phyloP scores from a whole-genome alignment of 2,797 vertebrate genomes.

The Neosalanx taihuensis region DNA sequence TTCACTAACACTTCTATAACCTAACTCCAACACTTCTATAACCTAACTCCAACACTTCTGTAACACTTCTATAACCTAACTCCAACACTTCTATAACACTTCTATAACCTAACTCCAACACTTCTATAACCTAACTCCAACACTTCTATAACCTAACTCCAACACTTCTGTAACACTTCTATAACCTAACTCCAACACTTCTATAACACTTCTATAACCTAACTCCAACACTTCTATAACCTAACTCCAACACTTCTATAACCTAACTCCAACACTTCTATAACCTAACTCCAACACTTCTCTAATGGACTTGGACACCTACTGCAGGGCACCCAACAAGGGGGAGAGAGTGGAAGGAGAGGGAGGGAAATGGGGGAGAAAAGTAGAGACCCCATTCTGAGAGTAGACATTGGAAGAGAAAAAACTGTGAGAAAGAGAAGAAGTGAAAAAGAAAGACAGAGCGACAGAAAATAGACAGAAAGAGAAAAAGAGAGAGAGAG shows the following conservation, averaged over 20 bases:
- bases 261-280: neutral
- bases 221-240: neutral
- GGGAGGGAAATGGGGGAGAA: neutral
- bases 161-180: too few species aligned
- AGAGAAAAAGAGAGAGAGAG: neutral
- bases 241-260: neutral
- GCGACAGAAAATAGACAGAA: neutral
- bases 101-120: too few species aligned
- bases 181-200: too few species aligned
- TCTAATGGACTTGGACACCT: neutral
- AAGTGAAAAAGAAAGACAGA: neutral
- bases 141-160: too few species aligned
- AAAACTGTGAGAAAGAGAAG: neutral
- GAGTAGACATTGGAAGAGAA: neutral
- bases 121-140: too few species aligned
- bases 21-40: too few species aligned
- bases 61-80: too few species aligned
- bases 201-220: too few species aligned
- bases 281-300: conserved; percentile 2
- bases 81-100: too few species aligned
- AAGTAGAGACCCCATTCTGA: neutral
- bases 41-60: too few species aligned
- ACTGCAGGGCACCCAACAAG: neutral
- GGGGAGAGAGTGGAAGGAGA: neutral
- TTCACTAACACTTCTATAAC: too few species aligned